Evolutionary conservation across 2,113 vertebrate species (phyloP), one percentile per base, ranked within the genome.

Genomic region (Gulo gulo): DNA sequence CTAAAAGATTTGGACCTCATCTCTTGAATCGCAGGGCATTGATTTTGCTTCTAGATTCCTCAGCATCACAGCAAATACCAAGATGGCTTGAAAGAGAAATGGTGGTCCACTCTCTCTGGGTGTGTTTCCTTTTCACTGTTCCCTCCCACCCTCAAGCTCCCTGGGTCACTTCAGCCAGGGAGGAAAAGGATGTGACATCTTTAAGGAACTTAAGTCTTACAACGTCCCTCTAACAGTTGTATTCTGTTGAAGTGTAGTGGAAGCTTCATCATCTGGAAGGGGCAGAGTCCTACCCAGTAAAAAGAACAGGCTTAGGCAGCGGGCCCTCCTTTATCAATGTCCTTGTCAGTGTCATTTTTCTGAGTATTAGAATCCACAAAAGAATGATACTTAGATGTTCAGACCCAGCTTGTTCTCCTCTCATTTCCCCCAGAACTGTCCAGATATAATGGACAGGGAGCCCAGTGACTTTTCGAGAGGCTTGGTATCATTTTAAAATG

Each of bases 51-150:
- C 79, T 39, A 23, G 9, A 34, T 2, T 2, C 14, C 5, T 26
- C 21, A 52, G 20, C 6, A 15, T 74, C 8, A 0, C 47, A 21
- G 12, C 0, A 6, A 71, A 6, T 29, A 12, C 39, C 5, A n/a
- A 14, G 55, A 45, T 7, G 13, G 21, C n/a, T 15, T 6, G 2
- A 57, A 11, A 93, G 65, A 15, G 11, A 80, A 50, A 18, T 3
- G 39, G 2, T 20, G 42, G 21, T 12, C 0, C 6, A 5, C 20
- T 2, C 2, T 7, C 47, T 26, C 13, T 26, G 36, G 0, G 1
- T 4, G 1, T 1, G 42, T 45, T 39, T 94, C 1, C 18, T 16
- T 45, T 42, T 23, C 10, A 1, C 16, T 69, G 8, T 52, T 47
- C 23, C 26, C 10, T 16, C 42, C 20, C 26, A 50, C 12, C 10